Base-by-base conservation (phyloP, 2,888 invertebrate genomes). In the Brassicogethes aeneus region DNA sequence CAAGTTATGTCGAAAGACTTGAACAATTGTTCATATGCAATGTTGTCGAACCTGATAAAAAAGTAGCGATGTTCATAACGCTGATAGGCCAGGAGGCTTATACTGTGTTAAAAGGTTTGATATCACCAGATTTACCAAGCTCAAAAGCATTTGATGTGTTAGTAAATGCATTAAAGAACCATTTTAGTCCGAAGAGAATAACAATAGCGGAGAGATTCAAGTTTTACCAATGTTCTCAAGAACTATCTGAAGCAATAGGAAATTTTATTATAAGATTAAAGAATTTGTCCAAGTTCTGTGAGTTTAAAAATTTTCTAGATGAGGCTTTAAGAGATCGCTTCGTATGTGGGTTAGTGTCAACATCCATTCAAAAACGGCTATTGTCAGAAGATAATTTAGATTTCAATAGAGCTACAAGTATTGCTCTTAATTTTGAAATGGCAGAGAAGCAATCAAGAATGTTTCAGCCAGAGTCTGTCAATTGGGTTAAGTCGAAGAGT, bases 61-160 rank as follows among this genome's bases (percentile, higher is more conserved):
- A 23, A 23, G 23, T 23, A 23, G 7, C 23, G 5, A 23, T 23
- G 23, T 10, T 23, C 10, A 7, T 23, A 23, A 23, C 23, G 23
- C 10, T 23, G 10, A 23, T 23, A 7, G 23, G 23, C 10, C 7
- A 5, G 5, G 23, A 23, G 23, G 23, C 23, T 5, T 23, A 23
- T 10, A 23, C 16, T 14, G 41, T 41, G 13, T 13, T 41, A 16
- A 41, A 37, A 14, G 33, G 37, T 32, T 32, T 37, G 12, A 2
- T 41, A 2, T 14, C 37, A 17, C 41, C 41, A 17, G 37, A 37
- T 15, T 7, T 17, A 32, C 41, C 41, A 3, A 42, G 34, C 15
- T 29, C 33, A 3, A 42, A 38, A 16, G 14, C 38, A 15, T 42
- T 8, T 37, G 14, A 31, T 2, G 15, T 31, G 16, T 31, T 41